Base-by-base conservation (phyloP, 2,888 invertebrate genomes). In the Brassicogethes aeneus region DNA sequence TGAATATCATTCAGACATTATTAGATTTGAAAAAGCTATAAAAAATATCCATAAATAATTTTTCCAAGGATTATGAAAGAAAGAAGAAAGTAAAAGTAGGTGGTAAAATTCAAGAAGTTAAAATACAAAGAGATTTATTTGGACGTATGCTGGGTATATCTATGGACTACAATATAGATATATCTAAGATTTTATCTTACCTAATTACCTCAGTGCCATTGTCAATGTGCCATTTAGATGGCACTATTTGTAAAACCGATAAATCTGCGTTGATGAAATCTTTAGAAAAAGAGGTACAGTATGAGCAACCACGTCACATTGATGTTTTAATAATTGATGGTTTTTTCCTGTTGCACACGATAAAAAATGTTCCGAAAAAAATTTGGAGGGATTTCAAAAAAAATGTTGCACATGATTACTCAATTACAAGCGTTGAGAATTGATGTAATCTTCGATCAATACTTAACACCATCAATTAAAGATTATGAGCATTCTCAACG, bases 261-360 rank as follows among this genome's bases (percentile, higher is more conserved):
- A 60, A 60, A 44, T 49, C 54, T 12, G 32, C 42, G 10, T 29
- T 56, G 32, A 37, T 52, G 33, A 53, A 54, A 43, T 43, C 16
- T 33, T 41, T 56, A 8, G 54, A 55, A 32, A 42, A 49, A 29
- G 39, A 39, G 2, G 2, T 17, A 7, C 12, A 45, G 16, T 38
- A 40, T 30, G 16, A 48, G 5, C 15, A 41, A 16, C 52, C 56
- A 34, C 3, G 12, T 23, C 16, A 33, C 3, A 46, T 45, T n/a
- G 54, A 61, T 48, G 40, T 57, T 16, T 16, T 54, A 8, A 40
- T 63, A 32, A 48, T 60, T 41, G 61, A 64, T 52, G 61, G 59
- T 7, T 64, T 62, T 40, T 60, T 43, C 30, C n/a, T 46, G 10
- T 16, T 43, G 8, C 56, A 60, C 45, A 41, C 50, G 3, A 48